A percentile compares a stretch with the other conserved stretches of the same genome.
These are phyloP conservation scores for Onychomys torridus DNA, from an alignment of 2,797 vertebrate species.

Conservation along the genomic window DNA sequence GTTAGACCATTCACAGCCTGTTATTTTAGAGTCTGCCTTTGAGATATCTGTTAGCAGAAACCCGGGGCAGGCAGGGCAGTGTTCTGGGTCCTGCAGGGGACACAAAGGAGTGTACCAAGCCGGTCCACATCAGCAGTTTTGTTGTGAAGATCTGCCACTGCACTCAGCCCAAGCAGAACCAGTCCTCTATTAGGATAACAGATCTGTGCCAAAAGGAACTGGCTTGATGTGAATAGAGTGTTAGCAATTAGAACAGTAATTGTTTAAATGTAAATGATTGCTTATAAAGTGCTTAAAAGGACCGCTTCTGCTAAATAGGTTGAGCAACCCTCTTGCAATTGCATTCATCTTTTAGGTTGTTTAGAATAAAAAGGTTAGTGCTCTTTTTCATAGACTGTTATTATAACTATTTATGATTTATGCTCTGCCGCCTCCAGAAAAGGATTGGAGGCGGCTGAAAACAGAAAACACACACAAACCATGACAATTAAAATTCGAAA, in stretches of 20 bases:
- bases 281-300: constrained; percentile 69
- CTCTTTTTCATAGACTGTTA: constrained; percentile 47
- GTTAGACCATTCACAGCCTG: background rate
- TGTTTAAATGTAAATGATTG: constrained; percentile 75
- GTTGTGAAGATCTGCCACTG: background rate
- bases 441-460: constrained; percentile 60
- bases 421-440: constrained; percentile 70
- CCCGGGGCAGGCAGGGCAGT: background rate
- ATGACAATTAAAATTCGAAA: constrained; percentile 60
- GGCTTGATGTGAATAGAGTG: constrained; percentile 64
- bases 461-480: constrained; percentile 66
- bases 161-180: constrained; percentile 52
- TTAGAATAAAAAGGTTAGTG: background rate
- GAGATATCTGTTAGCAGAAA: background rate
- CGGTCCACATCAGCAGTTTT: background rate
- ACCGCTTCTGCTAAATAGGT: constrained; percentile 66
- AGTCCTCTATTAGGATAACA: constrained; percentile 31
- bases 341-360: constrained; percentile 67
- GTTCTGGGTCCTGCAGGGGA: background rate
- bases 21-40: background rate
- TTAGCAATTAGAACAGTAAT: constrained; percentile 74
- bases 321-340: constrained; percentile 66
- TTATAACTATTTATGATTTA: constrained; percentile 74
- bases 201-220: constrained; percentile 59
- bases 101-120: background rate